Percentiles rank a stretch among this genome's conserved stretches.
phyloP scores from a whole-genome alignment of 2,797 vertebrate species.

The Sandelia bainsii region DNA sequence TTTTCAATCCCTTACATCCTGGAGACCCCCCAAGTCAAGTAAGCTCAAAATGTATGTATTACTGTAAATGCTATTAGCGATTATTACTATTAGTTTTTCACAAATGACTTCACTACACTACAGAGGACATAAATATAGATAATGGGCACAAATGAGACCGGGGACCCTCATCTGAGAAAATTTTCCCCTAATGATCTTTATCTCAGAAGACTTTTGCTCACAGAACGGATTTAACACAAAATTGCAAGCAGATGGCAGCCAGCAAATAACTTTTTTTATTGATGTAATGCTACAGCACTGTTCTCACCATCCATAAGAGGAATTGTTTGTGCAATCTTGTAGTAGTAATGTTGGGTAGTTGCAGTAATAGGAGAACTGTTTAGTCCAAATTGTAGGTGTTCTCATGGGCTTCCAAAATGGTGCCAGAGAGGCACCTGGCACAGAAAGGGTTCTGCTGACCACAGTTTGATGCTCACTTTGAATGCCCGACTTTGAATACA shows the following conservation, averaged over 20 bases:
- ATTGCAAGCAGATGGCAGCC: slow-evolving; percentile 76
- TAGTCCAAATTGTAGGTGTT: slow-evolving; percentile 19
- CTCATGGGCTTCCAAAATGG: slow-evolving; percentile 25
- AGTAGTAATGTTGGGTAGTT: slow-evolving; percentile 38
- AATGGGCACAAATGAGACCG: slow-evolving; percentile 67
- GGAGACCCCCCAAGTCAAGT: slow-evolving; percentile 67
- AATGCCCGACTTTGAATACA: slow-evolving; percentile 7
- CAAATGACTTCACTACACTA: slow-evolving; percentile 61
- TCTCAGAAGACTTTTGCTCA: slow-evolving; percentile 69
- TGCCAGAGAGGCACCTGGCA: not conserved
- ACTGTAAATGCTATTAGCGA: slow-evolving; percentile 64
- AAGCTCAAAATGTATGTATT: slow-evolving; percentile 36
- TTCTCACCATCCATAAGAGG: slow-evolving; percentile 41
- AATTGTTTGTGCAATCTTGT: slow-evolving; percentile 34
- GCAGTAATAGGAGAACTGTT: slow-evolving; percentile 21
- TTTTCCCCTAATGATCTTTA: slow-evolving; percentile 67
- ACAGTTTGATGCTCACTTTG: not conserved
- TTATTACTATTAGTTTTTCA: too few relatives aligned
- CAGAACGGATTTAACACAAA: slow-evolving; percentile 61
- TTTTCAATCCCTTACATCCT: slow-evolving; percentile 51
- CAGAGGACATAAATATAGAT: slow-evolving; percentile 70
- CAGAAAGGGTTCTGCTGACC: not conserved
- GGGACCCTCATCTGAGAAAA: slow-evolving; percentile 75
- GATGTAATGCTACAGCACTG: slow-evolving; percentile 43
- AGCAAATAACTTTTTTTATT: slow-evolving; percentile 36